phyloP scores from a whole-genome alignment of 1,140 invertebrate species.

The Ganaspis sp. region DNA sequence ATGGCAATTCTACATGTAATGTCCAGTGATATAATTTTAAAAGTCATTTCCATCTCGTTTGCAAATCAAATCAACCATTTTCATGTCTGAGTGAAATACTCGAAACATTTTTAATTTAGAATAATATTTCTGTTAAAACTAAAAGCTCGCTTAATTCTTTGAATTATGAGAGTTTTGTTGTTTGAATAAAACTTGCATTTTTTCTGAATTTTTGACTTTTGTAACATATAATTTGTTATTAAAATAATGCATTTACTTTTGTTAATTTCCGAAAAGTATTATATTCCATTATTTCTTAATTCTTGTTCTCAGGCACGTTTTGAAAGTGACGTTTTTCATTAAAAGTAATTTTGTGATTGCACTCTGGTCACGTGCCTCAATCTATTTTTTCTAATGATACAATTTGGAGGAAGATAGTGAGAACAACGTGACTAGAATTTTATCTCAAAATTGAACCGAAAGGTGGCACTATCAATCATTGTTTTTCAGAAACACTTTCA shows the following conservation, averaged over 20 bases:
- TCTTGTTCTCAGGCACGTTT: background rate
- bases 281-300: background rate
- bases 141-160: background rate
- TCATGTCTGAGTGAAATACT: background rate
- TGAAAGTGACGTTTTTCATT: background rate
- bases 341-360: conserved; percentile 11
- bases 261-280: background rate
- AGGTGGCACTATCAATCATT: conserved; percentile 16
- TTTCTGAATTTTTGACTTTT: background rate
- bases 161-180: background rate
- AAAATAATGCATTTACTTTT: background rate
- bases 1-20: background rate
- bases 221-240: no score
- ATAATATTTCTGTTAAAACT: background rate
- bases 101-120: background rate
- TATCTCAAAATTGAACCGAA: background rate
- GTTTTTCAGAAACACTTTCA: background rate
- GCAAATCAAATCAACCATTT: background rate
- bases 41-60: conserved; percentile 5
- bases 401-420: conserved; percentile 1
- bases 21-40: conserved; percentile 8
- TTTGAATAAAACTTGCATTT: background rate
- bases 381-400: conserved; percentile 23
- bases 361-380: background rate
- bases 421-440: conserved; percentile 20